Percentiles rank a stretch among this genome's conserved stretches.
These are phyloP conservation scores for Tetrao urogallus DNA, from an alignment of 2,113 vertebrate genomes.

Conservation along the genomic window DNA sequence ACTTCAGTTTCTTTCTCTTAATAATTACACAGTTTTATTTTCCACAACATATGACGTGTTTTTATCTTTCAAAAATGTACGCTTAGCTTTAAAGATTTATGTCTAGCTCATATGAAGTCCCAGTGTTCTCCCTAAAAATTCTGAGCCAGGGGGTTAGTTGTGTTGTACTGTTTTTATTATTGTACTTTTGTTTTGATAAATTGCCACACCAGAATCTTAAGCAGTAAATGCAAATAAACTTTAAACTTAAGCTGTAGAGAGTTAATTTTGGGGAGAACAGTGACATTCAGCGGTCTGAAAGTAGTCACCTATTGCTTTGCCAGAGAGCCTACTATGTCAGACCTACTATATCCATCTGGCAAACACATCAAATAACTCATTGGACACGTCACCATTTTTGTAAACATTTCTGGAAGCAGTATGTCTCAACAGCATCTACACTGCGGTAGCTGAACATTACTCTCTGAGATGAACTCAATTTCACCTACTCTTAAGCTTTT, in stretches of 20 bases:
- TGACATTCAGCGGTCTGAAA: not conserved
- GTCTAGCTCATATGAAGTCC: not conserved
- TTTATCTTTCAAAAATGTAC: not conserved
- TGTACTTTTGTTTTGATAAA: not conserved
- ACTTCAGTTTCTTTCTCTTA: not conserved
- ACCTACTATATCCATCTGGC: not conserved
- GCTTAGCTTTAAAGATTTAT: not conserved
- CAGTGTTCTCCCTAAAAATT: not conserved
- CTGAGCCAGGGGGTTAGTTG: not conserved
- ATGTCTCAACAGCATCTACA: not conserved
- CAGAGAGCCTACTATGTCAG: not conserved
- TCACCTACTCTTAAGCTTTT: not conserved
- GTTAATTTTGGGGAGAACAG: not conserved
- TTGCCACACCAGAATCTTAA: not conserved
- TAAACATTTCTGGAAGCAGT: not conserved
- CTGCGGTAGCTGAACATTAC: not conserved
- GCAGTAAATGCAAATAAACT: too few relatives aligned
- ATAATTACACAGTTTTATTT: not conserved
- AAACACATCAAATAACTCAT: not conserved
- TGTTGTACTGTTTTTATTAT: not conserved
- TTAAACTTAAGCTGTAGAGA: not conserved
- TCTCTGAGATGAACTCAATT: not conserved
- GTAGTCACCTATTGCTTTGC: not conserved
- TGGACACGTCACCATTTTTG: not conserved
- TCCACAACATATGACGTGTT: not conserved